These are phyloP conservation scores for Corythornis vintsioides DNA, from an alignment of 2,113 vertebrate genomes.

Conservation along the genomic window DNA sequence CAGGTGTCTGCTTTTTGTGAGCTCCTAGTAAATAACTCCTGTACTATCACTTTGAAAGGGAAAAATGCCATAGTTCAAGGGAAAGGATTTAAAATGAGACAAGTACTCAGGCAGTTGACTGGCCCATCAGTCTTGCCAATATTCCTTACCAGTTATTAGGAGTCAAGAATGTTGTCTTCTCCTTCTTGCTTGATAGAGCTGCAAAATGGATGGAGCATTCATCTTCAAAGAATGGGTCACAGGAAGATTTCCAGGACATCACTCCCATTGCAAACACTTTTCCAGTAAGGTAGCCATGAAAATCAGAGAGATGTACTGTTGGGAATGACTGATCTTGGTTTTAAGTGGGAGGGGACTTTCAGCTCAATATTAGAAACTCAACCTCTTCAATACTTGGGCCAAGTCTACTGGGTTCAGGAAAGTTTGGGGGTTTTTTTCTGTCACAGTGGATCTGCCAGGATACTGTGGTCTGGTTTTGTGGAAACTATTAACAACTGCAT, in stretches of 20 bases:
- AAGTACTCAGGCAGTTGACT: neutral
- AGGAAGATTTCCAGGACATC: neutral
- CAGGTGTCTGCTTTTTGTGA: neutral
- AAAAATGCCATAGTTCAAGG: neutral
- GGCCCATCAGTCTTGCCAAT: neutral
- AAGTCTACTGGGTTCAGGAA: neutral
- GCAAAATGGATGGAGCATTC: neutral
- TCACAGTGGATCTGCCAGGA: neutral
- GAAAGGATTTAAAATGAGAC: constrained; percentile 2
- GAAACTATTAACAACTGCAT: neutral
- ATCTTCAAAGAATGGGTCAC: neutral
- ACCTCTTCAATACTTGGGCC: neutral
- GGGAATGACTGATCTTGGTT: neutral
- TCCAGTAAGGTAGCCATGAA: neutral
- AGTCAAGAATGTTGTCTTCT: constrained; percentile 2
- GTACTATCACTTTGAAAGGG: neutral
- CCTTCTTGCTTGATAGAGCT: neutral
- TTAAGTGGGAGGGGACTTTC: neutral
- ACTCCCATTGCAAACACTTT: neutral
- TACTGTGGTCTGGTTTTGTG: neutral
- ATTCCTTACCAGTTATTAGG: neutral
- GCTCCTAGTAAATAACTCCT: constrained; percentile 13
- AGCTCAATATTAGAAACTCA: neutral
- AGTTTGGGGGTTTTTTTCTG: neutral
- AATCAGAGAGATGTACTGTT: neutral